Evolutionary conservation across 2,888 invertebrate species (phyloP), one percentile per base, ranked within the genome.

Genomic region (Eupithecia subfuscata): DNA sequence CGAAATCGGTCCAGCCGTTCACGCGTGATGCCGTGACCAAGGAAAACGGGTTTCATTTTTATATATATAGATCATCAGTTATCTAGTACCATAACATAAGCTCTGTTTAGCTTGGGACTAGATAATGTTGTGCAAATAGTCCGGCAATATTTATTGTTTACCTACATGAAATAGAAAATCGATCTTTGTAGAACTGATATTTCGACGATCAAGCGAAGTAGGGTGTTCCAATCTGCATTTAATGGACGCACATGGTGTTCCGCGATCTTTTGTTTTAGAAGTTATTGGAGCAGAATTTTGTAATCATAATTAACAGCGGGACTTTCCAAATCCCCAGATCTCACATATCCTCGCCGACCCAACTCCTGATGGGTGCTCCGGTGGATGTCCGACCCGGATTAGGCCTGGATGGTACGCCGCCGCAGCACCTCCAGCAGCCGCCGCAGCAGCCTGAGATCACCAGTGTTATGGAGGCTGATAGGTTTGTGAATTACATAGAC

Each of bases 391-490:
- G 94, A 74, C 88, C 90, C 30, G 92, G 92, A 0, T 73, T 95
- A 60, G 90, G 90, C 7, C 82, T 95, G 73, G 93, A 95, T 18
- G 94, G 94, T 0, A 92, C 92, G 0, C 91, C 93, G 1, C 60
- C 60, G 0, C 93, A 93, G 70, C 94, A 93, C 34, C 74, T 91
- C 37, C 94, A 93, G 80, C 95, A 93, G 74, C 90, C 92, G 0
- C 89, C 84, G 0, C 94, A 94, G 77, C 93, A 94, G 77, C 92
- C 89, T 4, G 95, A 95, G 82, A 86, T 94, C 80, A 95, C 95
- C 60, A 95, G 95, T 82, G 85, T 95, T 45, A 95, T 95, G 95
- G 95, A 95, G 77, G 95, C 95, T 78, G 95, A 95, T 75, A 95
- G 95, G 95, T 95, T 14, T 25, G 60, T 25, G 25, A 60, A 60